These are phyloP conservation scores for Tragelaphus imberbis DNA, from an alignment of 2,113 vertebrate species.

Conservation along the genomic window DNA sequence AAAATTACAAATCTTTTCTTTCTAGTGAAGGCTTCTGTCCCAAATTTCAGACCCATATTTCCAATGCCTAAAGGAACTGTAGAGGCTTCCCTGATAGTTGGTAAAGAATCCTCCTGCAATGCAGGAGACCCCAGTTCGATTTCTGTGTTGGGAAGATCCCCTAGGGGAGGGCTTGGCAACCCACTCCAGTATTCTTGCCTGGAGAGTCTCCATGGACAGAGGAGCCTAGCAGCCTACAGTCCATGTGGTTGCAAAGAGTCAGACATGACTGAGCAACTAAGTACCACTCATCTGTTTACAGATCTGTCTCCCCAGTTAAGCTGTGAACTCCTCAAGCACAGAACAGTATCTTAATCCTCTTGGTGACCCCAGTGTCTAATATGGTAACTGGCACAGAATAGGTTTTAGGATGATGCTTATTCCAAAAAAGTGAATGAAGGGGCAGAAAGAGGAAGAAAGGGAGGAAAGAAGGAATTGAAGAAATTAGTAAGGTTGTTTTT, in stretches of 20 bases:
- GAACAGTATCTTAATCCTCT: background rate
- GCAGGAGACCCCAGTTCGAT: background rate
- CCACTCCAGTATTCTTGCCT: background rate
- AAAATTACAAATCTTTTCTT: background rate
- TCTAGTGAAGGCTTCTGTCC: background rate
- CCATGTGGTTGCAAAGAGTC: background rate
- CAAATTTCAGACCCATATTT: background rate
- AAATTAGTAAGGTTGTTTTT: background rate
- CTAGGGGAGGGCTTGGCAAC: background rate
- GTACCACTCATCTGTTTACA: background rate
- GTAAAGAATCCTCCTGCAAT: background rate
- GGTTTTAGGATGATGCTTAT: background rate
- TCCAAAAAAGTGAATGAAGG: background rate
- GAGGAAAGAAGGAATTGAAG: background rate
- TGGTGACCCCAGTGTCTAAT: background rate
- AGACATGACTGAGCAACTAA: background rate
- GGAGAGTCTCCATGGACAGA: background rate
- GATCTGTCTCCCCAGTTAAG: background rate
- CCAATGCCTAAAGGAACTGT: background rate
- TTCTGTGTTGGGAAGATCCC: background rate
- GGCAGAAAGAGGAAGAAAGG: background rate
- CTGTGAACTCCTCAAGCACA: background rate
- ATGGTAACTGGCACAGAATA: background rate
- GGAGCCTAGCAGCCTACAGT: background rate
- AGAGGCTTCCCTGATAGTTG: background rate